Conservation (phyloP, 1,140 invertebrate genomes). For the Streblospio benedicti region DNA sequence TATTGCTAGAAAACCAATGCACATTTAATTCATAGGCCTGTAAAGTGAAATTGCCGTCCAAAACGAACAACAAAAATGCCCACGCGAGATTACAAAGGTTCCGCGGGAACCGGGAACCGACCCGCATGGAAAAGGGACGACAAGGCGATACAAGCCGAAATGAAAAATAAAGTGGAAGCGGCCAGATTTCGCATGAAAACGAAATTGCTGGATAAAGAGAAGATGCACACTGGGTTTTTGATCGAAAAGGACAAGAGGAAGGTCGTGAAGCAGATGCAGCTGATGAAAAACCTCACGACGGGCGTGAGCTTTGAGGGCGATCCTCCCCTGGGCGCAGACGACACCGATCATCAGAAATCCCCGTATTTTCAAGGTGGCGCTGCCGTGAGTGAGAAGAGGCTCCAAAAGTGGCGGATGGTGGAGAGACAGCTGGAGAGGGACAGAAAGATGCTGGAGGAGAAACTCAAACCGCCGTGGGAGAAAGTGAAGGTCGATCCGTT, state of each 20-base stretch:
- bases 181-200: background rate
- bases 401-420: background rate
- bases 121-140: too few species aligned
- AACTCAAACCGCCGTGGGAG: background rate
- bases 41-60: too few species aligned
- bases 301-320: background rate
- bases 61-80: too few species aligned
- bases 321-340: background rate
- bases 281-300: background rate
- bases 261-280: background rate
- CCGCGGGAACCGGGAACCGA: too few species aligned
- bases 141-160: constrained; percentile 1
- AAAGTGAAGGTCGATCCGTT: too few species aligned
- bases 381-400: background rate
- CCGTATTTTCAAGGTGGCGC: background rate
- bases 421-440: background rate
- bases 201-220: background rate
- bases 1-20: too few species aligned
- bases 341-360: background rate
- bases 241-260: constrained; percentile 1
- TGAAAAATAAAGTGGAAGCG: constrained; percentile 3
- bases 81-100: too few species aligned
- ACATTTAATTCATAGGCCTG: too few species aligned
- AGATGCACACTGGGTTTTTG: background rate
- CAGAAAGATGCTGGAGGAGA: background rate